Conservation (phyloP, 2,113 vertebrate species). For the Condylura cristata region DNA sequence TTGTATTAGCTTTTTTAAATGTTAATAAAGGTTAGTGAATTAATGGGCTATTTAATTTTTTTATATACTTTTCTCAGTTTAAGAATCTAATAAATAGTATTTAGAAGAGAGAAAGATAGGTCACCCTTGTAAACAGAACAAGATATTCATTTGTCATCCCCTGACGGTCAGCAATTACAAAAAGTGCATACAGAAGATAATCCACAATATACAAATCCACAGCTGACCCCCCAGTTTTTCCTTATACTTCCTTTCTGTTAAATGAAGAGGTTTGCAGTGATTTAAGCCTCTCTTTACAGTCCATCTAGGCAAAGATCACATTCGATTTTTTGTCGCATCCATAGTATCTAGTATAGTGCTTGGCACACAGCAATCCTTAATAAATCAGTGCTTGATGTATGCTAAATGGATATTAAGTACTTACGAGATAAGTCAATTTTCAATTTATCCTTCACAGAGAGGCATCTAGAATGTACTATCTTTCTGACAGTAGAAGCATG, state of each 20-base stretch:
- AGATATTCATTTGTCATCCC: not conserved
- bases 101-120: conserved; percentile 21
- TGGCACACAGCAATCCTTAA: conserved; percentile 7
- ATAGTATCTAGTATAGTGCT: not conserved
- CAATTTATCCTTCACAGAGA: conserved; percentile 93
- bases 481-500: conserved; percentile 93
- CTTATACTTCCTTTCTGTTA: conserved; percentile 35
- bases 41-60: conserved; percentile 30
- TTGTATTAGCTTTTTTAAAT: not conserved
- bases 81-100: not conserved
- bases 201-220: conserved; percentile 4
- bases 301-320: not conserved
- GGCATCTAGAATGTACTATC: conserved; percentile 90
- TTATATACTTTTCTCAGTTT: conserved; percentile 27
- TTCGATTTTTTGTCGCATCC: conserved; percentile 37
- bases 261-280: not conserved
- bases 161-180: conserved; percentile 34
- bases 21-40: not conserved
- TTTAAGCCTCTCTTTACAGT: conserved; percentile 14
- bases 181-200: not conserved
- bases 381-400: conserved; percentile 44
- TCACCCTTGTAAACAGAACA: conserved; percentile 29
- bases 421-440: conserved; percentile 95
- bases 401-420: conserved; percentile 61
- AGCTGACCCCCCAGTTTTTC: not conserved